These are phyloP conservation scores for Pteropus alecto DNA, from an alignment of 2,113 vertebrate species.

Conservation along the genomic window DNA sequence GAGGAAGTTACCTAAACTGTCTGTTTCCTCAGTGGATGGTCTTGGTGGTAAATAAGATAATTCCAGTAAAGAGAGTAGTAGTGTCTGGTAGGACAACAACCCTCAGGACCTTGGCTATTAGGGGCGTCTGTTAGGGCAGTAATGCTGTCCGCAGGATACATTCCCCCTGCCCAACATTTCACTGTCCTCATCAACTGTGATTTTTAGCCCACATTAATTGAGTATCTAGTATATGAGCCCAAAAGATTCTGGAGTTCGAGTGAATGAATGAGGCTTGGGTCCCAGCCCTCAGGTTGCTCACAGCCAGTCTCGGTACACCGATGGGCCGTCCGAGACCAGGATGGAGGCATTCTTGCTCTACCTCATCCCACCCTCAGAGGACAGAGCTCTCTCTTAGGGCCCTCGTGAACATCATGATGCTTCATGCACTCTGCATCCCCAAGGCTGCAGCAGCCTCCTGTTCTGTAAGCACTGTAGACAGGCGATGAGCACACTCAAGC, in stretches of 20 bases:
- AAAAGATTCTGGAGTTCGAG: not conserved
- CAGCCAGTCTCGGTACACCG: not conserved
- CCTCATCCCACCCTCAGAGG: not conserved
- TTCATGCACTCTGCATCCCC: fast-evolving
- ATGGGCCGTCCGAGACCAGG: not conserved
- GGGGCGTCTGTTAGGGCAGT: not conserved
- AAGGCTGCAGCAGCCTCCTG: not conserved
- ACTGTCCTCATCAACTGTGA: not conserved
- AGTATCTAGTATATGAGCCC: not conserved
- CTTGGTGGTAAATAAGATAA: not conserved
- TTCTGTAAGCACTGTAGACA: not conserved
- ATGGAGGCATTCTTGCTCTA: not conserved
- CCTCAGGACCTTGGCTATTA: not conserved
- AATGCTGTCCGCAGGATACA: not conserved
- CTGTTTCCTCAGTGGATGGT: not conserved
- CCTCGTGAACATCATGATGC: not conserved
- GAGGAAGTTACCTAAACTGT: not conserved
- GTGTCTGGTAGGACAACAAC: too few relatives aligned
- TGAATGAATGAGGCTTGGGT: not conserved
- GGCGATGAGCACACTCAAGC: not conserved
- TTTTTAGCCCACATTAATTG: not conserved
- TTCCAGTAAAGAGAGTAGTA: not conserved
- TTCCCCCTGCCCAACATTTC: not conserved
- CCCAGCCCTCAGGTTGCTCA: not conserved
- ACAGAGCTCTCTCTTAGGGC: fast-evolving